Base-by-base conservation (phyloP, 2,797 vertebrate species). In the Sebastes reedi region DNA sequence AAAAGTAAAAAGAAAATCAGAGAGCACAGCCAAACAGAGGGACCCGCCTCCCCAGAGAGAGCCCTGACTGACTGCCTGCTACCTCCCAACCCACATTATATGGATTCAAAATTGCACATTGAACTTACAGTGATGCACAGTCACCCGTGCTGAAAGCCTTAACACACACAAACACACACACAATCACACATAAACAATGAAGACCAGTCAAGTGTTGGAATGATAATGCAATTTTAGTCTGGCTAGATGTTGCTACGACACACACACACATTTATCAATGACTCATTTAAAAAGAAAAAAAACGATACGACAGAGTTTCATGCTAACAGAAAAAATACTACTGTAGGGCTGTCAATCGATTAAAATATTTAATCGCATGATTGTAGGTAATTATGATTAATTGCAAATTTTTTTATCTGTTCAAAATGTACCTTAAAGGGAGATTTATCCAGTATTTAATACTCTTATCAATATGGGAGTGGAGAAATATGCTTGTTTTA, bases 1-100 rank as follows among this genome's bases (percentile, higher is more conserved):
- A 73, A 73, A 24, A 75, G 64, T 58, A 75, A 60, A 71, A 82
- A 77, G 75, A 73, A 81, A 91, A 88, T 87, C 75, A 84, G 82
- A 81, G 82, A 73, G 76, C 78, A 52, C 16, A 75, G 72, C 39
- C 73, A 82, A 81, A 82, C 81, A 79, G 72, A 90, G 50, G 30
- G n/a, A 77, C 67, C 77, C 24, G 34, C 77, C 85, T 89, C 84
- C 82, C 80, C 14, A 60, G 88, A 88, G 80, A 81, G 42, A 30
- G 39, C 74, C 20, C 50, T 52, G 20, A n/a, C 50, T 80, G 82
- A 72, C 80, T 81, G 77, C 72, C 82, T 87, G 87, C 79, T 55
- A 34, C 50, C 29, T 32, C n/a, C 4, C 8, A 55, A 60, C 42
- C 4, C 22, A 34, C 39, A 67, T 30, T 20, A 42, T 25, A 54